Conservation (phyloP, 1,140 invertebrate genomes). For the Tribolium castaneum region DNA sequence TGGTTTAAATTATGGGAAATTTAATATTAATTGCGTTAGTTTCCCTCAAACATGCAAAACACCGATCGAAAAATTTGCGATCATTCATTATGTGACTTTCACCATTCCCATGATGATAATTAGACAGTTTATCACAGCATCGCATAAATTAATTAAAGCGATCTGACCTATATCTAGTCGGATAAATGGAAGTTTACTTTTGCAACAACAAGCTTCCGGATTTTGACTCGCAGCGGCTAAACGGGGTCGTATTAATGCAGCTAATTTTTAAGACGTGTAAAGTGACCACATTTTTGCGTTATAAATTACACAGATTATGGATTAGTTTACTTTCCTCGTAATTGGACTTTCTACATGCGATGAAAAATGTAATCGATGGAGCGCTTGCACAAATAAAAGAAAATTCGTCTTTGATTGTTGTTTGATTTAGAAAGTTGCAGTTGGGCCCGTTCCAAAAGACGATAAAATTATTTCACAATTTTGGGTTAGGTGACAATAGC, state of each 20-base stretch:
- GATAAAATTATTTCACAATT: neutral
- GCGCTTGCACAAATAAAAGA: too few relatives aligned
- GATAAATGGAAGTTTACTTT: neutral
- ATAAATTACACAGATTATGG: slow-evolving; percentile 1
- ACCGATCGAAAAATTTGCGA: neutral
- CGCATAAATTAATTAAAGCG: neutral
- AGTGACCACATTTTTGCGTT: neutral
- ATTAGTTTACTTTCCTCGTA: slow-evolving; percentile 19
- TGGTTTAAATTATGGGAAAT: slow-evolving; percentile 4
- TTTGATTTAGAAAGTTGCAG: too few relatives aligned
- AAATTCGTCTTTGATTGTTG: too few relatives aligned
- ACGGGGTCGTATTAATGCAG: slow-evolving; percentile 7
- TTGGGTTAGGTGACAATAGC: neutral
- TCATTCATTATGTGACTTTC: slow-evolving; percentile 5
- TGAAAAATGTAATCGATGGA: neutral
- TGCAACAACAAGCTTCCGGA: slow-evolving; percentile 7
- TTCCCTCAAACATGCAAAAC: slow-evolving; percentile 8
- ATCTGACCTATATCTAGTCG: neutral
- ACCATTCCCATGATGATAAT: neutral
- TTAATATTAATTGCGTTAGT: neutral
- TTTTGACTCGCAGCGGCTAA: neutral
- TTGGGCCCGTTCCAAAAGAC: neutral
- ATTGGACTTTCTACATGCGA: slow-evolving; percentile 1
- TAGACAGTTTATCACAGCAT: slow-evolving; percentile 3
- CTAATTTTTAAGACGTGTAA: slow-evolving; percentile 15